Base-by-base conservation (phyloP, 2,888 invertebrate genomes). In the Limnephilus auricula region DNA sequence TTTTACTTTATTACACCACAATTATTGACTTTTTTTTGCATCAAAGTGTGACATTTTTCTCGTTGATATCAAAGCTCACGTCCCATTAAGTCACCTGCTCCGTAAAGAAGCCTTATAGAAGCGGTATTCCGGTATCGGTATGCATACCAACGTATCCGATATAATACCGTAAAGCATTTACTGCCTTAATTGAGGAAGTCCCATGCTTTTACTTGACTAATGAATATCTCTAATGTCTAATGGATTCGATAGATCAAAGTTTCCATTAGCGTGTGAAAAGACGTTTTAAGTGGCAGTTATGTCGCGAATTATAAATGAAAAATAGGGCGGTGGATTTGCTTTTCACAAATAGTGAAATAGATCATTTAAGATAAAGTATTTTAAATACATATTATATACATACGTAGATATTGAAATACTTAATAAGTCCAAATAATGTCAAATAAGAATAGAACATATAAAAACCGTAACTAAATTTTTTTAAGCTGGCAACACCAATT, bases 221-320 rank as follows among this genome's bases (percentile, higher is more conserved):
- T 85, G 34, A 82, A 82, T 82, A 82, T 82, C 82, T 37, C 65
- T n/a, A 65, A 65, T 65, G 34, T 32, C 82, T 82, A 82, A 82
- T 82, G 82, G 82, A 82, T 82, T 34, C 82, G 25, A 82, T 82
- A 82, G 18, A 82, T 82, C 82, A 82, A 82, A 82, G 82, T 18
- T 37, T 6, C 82, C 82, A 82, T 82, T 82, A 82, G 82, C 34
- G 82, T 32, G 82, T 32, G 34, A 82, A 37, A 34, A 82, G 82
- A 82, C 82, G n/a, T 34, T 34, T 82, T 18, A 82, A 82, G 34
- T 34, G 32, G 82, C 82, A 82, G 34, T 37, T 82, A 34, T 34
- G 25, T 32, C 15, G 34, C 34, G 82, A 82, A 82, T 82, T 34
- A 34, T 37, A 82, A 82, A 25, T 34, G 82, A 32, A 82, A 37